phyloP scores from a whole-genome alignment of 2,888 invertebrate genomes.

The Cerastis leucographa region DNA sequence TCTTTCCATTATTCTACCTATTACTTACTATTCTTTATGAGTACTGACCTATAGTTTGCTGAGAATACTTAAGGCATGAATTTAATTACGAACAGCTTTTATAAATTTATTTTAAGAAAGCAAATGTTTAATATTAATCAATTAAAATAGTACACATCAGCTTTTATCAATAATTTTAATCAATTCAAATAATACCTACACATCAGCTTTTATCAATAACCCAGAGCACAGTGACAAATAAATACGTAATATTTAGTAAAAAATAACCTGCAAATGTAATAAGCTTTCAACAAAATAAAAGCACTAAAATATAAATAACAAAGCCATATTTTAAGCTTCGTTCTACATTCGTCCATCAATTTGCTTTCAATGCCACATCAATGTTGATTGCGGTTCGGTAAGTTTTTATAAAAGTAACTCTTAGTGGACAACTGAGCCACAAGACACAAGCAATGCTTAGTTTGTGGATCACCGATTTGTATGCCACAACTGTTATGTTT shows the following conservation, averaged over 20 bases:
- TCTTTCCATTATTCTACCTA: background rate
- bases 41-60: background rate
- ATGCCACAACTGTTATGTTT: too few species aligned
- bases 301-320: conserved; percentile 27
- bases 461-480: too few species aligned
- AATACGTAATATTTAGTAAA: conserved; percentile 1
- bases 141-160: background rate
- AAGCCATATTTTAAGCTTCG: conserved; percentile 33
- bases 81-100: conserved; percentile 17
- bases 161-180: background rate
- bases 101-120: background rate
- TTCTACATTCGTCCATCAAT: conserved; percentile 39
- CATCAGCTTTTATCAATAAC: background rate
- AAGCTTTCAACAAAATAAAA: conserved; percentile 31
- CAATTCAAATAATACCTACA: background rate
- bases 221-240: background rate
- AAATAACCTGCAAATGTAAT: conserved; percentile 16
- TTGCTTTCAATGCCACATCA: conserved; percentile 45
- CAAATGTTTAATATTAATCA: background rate
- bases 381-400: conserved; percentile 38
- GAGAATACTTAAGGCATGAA: background rate
- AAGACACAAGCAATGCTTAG: too few species aligned
- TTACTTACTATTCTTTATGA: background rate
- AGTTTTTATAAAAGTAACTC: conserved; percentile 21
- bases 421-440: too few species aligned